phyloP scores from a whole-genome alignment of 2,888 invertebrate species.

The Phrixothrix hirtus region DNA sequence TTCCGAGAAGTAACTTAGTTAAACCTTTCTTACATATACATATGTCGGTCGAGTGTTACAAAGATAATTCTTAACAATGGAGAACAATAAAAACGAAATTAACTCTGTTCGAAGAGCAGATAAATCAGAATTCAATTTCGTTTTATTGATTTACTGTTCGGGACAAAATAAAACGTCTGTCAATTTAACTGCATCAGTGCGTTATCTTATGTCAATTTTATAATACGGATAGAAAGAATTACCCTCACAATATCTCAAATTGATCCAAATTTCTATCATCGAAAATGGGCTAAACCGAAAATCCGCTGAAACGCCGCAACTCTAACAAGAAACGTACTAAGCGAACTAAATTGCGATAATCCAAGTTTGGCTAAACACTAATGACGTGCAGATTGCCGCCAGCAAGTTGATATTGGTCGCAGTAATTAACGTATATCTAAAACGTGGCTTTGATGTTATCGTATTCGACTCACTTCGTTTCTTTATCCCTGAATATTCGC shows the following conservation, averaged over 20 bases:
- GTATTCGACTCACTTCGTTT: conserved; percentile 19
- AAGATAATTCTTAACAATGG: conserved; percentile 10
- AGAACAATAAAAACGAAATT: conserved; percentile 37
- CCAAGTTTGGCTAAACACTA: conserved; percentile 45
- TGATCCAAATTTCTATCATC: neutral
- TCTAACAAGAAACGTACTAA: conserved; percentile 1
- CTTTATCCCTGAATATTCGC: conserved; percentile 11
- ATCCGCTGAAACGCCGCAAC: neutral
- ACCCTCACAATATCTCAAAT: neutral
- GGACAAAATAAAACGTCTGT: conserved; percentile 9
- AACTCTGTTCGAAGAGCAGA: conserved; percentile 33
- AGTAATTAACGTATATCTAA: conserved; percentile 47
- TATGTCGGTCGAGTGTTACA: conserved; percentile 1
- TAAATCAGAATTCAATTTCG: conserved; percentile 41
- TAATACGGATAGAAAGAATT: neutral
- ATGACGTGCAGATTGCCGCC: conserved; percentile 48
- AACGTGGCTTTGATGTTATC: conserved; percentile 37
- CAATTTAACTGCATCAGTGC: conserved; percentile 13
- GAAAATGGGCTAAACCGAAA: neutral
- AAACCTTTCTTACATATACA: too few relatives aligned
- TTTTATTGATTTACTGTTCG: conserved; percentile 38
- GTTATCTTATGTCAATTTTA: too few relatives aligned
- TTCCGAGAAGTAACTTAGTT: too few relatives aligned
- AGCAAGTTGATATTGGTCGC: conserved; percentile 46
- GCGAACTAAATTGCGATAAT: conserved; percentile 37